phyloP scores from a whole-genome alignment of 2,113 vertebrate genomes.

The Trogon melanurus region DNA sequence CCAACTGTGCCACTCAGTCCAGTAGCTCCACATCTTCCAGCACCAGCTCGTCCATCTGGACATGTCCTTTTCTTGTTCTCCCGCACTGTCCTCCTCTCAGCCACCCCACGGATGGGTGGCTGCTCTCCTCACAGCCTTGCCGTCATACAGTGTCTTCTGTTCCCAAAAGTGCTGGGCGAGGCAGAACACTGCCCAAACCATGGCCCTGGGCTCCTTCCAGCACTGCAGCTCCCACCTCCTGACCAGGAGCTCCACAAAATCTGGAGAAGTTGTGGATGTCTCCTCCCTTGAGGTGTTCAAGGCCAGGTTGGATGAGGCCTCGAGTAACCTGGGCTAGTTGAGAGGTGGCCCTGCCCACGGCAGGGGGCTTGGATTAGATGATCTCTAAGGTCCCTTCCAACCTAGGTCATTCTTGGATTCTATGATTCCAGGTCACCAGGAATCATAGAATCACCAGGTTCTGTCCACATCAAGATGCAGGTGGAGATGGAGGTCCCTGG shows the following conservation, averaged over 20 bases:
- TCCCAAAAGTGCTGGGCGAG: not conserved
- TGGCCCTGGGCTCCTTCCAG: not conserved
- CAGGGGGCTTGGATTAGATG: too few relatives aligned
- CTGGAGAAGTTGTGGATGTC: too few relatives aligned
- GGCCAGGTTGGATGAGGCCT: too few relatives aligned
- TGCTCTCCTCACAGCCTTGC: not conserved
- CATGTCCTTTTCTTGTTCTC: not conserved
- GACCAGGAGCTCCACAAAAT: not conserved
- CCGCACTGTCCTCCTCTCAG: not conserved
- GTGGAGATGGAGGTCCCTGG: not conserved
- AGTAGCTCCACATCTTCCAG: not conserved
- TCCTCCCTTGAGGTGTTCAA: too few relatives aligned
- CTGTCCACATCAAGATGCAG: not conserved
- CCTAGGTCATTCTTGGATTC: too few relatives aligned
- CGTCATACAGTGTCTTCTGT: not conserved
- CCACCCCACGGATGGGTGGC: not conserved
- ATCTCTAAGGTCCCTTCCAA: too few relatives aligned
- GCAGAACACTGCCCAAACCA: not conserved
- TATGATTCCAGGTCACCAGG: not conserved
- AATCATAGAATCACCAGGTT: not conserved
- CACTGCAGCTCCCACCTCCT: not conserved
- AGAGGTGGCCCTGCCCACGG: too few relatives aligned
- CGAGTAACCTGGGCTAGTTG: too few relatives aligned
- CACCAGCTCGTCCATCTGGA: not conserved
- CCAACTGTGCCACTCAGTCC: not conserved